Base-by-base conservation (phyloP, 2,888 invertebrate species). In the Drosophila engyochracea region DNA sequence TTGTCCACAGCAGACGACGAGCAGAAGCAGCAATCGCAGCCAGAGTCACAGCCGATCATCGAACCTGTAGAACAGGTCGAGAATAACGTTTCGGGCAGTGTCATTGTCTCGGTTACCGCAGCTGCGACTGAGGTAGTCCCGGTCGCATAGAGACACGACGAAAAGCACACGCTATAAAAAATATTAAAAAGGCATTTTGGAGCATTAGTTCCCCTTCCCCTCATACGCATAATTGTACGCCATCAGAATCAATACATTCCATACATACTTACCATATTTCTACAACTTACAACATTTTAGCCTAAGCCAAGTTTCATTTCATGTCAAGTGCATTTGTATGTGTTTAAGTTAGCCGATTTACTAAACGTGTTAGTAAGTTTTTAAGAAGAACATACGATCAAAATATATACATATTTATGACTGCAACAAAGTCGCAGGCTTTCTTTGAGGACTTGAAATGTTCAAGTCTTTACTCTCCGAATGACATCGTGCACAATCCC, bases 11-110 rank as follows among this genome's bases (percentile, higher is more conserved):
- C 72, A 53, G 57, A 58, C 22, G 58, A 44, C 7, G 37, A 66
- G 33, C 54, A 72, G 53, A 70, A 49, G 49, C 52, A 44, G 60
- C 81, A 62, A 74, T 67, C 65, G 59, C 81, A 65, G 61, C 59
- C 76, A 25, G 74, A 55, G 52, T 58, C 67, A 47, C 72, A 75
- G 59, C 65, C 72, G 55, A 74, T 65, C 37, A 68, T 70, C 76
- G 82, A 92, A 91, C 92, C 91, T 86, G 92, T 85, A 84, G 89
- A 91, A 82, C 92, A 91, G 85, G 92, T 91, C 85, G 90, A 91
- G 83, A 86, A 86, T 81, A 86, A 76, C 77, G 87, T 90, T 89
- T 73, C 85, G 70, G 70, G 75, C 71, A 75, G 83, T 81, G 82
- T 81, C 82, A 82, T 80, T 83, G 90, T 81, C 65, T 73, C 88